Base-by-base conservation (phyloP, 2,888 invertebrate genomes). In the Tortricodes alternella region DNA sequence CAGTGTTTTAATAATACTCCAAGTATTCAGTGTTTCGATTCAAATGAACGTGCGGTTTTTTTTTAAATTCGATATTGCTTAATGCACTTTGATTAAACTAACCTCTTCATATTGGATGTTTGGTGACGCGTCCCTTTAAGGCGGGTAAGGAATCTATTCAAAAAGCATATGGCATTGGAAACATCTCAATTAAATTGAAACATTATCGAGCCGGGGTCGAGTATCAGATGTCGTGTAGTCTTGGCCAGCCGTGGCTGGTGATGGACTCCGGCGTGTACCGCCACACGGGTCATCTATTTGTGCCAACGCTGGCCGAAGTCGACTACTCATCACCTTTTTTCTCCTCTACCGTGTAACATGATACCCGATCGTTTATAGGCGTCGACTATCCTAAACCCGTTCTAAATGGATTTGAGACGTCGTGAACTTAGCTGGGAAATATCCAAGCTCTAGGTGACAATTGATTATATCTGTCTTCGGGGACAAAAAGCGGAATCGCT, bases 241-340 rank as follows among this genome's bases (percentile, higher is more conserved):
- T 65, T 67, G 60, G 65, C 70, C 70, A 71, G 74, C 79, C 62
- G 73, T 64, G 58, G 68, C 68, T 65, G 61, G 65, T 65, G 63
- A 69, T 72, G 62, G 62, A 62, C 68, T 61, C 66, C 62, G 62
- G 67, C 75, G 66, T 77, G 79, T 80, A 71, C 67, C 59, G 63
- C 61, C 65, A 63, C 64, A 61, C 65, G 67, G 73, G 68, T 74
- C 77, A 88, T 89, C 78, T 72, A 80, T 88, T 83, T 72, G 80
- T 76, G 82, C 83, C 82, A 81, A 75, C 80, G 74, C 67, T 72
- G 66, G 66, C 67, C 76, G 74, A 76, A 78, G 72, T 68, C 68
- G 68, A 70, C 74, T 80, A 86, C 87, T 86, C 86, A 85, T 89
- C 88, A 87, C 89, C 87, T 86, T 89, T 88, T 86, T 87, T 83